Evolutionary conservation across 2,888 invertebrate species (phyloP), one percentile per base, ranked within the genome.

Genomic region (Adelphocoris suturalis): DNA sequence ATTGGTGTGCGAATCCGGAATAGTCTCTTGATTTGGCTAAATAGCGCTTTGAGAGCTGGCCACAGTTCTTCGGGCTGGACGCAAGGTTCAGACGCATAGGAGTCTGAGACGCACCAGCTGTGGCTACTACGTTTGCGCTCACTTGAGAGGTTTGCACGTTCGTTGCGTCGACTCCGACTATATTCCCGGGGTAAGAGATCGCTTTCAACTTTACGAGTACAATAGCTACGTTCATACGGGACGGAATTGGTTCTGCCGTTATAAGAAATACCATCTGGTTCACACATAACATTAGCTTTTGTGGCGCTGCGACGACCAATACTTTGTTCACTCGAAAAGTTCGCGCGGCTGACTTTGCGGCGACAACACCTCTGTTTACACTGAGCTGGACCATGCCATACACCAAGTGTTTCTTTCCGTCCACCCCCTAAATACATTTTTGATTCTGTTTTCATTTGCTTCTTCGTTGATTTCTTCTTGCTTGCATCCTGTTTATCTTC

Each of bases 21-120:
- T 16, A 85, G 85, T 16, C 19, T 37, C 23, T 27, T 85, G 27
- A 85, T 85, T 14, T 19, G 57, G 19, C 28, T 7, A 14, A 85
- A 13, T 16, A 85, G 55, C 57, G 47, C 57, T 37, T 61, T 85
- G 14, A 85, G 37, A 0, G 55, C 28, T n/a, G 85, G 85, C 85
- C 85, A 85, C 9, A 61, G 61, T 14, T 16, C 27, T 13, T 85
- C 85, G 16, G 57, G 61, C n/a, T 85, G 12, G n/a, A 85, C 46
- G 85, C 23, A 52, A 19, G 82, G 52, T 19, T 7, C 82, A 7
- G 23, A n/a, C 13, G 28, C n/a, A 1, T 11, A 47, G 5, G n/a
- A 1, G 12, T 12, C n/a, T 19, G 75, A 19, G 75, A 13, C 28
- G 12, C 23, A 9, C 11, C 16, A 9, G 16, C n/a, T 23, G 11